phyloP scores from a whole-genome alignment of 2,113 vertebrate species.

The Coregonus clupeaformis region DNA sequence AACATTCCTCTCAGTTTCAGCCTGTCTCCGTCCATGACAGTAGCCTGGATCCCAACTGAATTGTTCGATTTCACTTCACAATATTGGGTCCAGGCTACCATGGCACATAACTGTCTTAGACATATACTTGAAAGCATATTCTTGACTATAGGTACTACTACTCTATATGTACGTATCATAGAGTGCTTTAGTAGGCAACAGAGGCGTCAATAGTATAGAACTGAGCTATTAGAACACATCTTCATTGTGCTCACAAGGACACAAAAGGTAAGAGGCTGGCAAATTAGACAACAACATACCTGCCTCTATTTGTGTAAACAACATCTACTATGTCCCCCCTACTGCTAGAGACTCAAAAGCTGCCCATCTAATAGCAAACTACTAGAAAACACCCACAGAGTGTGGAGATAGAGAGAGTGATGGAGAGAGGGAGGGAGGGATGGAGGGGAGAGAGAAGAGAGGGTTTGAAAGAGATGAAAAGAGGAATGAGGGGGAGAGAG shows the following conservation, averaged over 20 bases:
- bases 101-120: too few relatives aligned
- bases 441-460: background rate
- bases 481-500: background rate
- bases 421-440: background rate
- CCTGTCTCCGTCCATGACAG: background rate
- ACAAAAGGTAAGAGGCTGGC: background rate
- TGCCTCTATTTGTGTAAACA: conserved; percentile 3
- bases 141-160: too few relatives aligned
- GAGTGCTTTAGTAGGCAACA: too few relatives aligned
- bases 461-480: background rate
- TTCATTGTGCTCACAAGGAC: background rate
- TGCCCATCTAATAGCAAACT: background rate
- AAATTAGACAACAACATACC: background rate
- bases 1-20: background rate
- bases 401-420: background rate
- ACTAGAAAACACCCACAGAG: background rate
- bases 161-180: too few relatives aligned
- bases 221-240: background rate
- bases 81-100: too few relatives aligned
- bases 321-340: background rate
- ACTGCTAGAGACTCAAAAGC: background rate
- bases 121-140: too few relatives aligned
- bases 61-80: too few relatives aligned
- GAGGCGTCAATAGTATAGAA: background rate
- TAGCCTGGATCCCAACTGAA: too few relatives aligned